Percentiles rank a stretch among this genome's conserved stretches.
Evolutionary conservation across 2,113 vertebrate genomes (phyloP).

Genomic region (Hipposideros armiger): DNA sequence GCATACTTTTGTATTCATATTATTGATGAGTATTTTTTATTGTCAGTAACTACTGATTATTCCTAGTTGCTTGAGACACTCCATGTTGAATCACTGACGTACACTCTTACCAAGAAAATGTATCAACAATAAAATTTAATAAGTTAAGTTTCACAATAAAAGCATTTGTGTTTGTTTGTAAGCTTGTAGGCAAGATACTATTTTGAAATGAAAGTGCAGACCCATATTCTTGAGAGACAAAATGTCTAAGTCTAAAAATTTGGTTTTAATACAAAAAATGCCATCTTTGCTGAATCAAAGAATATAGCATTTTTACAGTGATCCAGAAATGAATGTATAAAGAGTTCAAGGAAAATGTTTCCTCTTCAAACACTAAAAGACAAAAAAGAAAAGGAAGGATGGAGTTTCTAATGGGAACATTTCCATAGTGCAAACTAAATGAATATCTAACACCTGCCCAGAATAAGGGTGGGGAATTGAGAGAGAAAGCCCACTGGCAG

Average conservation of each 20-base stretch:
- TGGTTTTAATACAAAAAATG: not conserved
- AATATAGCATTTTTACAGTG: not conserved
- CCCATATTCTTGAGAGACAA: not conserved
- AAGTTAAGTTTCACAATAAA: not conserved
- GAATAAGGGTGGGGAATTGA: not conserved
- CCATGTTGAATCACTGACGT: not conserved
- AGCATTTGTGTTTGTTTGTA: not conserved
- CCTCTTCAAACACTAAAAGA: not conserved
- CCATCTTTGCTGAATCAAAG: not conserved
- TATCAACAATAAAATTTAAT: not conserved
- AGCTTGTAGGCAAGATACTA: not conserved
- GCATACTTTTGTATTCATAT: not conserved
- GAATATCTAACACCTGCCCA: not conserved
- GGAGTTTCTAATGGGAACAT: not conserved
- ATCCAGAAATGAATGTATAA: not conserved
- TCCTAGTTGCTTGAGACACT: not conserved
- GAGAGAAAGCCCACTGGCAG: not conserved
- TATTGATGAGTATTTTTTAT: not conserved
- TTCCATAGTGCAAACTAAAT: not conserved
- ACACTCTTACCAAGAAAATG: not conserved
- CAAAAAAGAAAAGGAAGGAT: not conserved
- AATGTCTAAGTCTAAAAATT: not conserved
- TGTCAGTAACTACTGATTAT: not conserved
- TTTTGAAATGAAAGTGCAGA: not conserved
- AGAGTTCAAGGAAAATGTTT: not conserved